These are phyloP conservation scores for Papilio gigon DNA, from an alignment of 2,888 invertebrate species.

Conservation along the genomic window DNA sequence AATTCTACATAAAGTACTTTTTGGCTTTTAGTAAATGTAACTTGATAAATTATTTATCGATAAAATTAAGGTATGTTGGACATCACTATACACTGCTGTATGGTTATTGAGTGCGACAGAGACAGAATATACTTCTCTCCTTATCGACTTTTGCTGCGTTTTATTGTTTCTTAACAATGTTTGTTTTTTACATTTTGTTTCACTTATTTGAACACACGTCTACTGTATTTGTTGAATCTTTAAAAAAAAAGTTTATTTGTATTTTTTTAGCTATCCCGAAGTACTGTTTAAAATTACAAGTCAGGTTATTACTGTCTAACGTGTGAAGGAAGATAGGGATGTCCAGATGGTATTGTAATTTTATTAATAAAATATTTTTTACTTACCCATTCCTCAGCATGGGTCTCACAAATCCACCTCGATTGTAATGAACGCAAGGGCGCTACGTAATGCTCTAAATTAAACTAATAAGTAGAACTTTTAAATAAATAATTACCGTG, in stretches of 20 bases:
- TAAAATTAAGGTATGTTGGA: not conserved
- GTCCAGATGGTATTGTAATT: not conserved
- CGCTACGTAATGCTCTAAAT: slow-evolving; percentile 1
- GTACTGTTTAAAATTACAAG: too few species aligned
- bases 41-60: not conserved
- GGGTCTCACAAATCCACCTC: slow-evolving; percentile 32
- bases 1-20: not conserved
- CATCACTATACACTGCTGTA: not conserved
- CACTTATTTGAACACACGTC: too few species aligned
- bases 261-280: too few species aligned
- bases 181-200: not conserved
- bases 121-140: not conserved
- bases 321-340: not conserved
- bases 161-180: not conserved
- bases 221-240: too few species aligned
- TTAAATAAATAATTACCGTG: slow-evolving; percentile 37
- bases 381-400: slow-evolving; percentile 39
- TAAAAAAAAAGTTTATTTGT: too few species aligned
- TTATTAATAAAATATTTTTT: not conserved
- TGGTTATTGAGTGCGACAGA: not conserved
- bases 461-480: slow-evolving; percentile 25
- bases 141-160: not conserved
- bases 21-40: not conserved
- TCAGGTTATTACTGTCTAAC: not conserved
- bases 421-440: slow-evolving; percentile 5